phyloP scores from a whole-genome alignment of 2,888 invertebrate genomes.

The Lasioglossum pauxillum region DNA sequence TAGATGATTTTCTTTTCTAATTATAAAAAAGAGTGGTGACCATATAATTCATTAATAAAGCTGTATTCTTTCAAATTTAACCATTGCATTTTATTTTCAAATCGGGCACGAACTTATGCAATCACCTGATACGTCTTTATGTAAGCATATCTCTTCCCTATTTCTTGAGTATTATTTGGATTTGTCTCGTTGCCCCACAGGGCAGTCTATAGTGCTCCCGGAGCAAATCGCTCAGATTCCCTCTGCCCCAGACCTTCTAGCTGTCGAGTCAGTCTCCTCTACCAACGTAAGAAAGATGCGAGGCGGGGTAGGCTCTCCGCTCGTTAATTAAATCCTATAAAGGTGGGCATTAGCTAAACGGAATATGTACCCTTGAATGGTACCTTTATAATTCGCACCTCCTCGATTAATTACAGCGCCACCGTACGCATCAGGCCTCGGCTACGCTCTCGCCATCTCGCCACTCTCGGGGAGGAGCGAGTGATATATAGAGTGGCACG shows the following conservation, averaged over 20 bases:
- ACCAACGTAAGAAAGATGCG: slow-evolving; percentile 14
- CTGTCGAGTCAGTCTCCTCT: neutral
- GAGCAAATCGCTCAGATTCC: neutral
- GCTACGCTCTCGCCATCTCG: slow-evolving; percentile 24
- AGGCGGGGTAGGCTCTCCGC: neutral
- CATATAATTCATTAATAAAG: too few relatives aligned
- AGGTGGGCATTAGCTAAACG: slow-evolving; percentile 14
- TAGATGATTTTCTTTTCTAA: too few relatives aligned
- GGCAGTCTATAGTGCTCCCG: neutral
- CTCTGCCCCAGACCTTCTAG: neutral
- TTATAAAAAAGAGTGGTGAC: too few relatives aligned
- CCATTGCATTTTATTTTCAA: too few relatives aligned
- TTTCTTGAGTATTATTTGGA: neutral
- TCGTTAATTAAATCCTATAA: slow-evolving; percentile 42
- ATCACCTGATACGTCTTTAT: neutral
- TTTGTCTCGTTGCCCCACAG: neutral
- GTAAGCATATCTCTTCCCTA: neutral
- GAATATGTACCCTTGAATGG: slow-evolving; percentile 18
- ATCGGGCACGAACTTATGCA: too few relatives aligned
- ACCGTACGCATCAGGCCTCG: neutral
- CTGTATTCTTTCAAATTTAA: too few relatives aligned
- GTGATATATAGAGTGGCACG: slow-evolving; percentile 55
- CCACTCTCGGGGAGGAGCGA: slow-evolving; percentile 11
- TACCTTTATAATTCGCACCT: slow-evolving; percentile 51
- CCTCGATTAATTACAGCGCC: slow-evolving; percentile 44